Conservation (phyloP, 2,113 vertebrate species). For the Embiotoca jacksoni region DNA sequence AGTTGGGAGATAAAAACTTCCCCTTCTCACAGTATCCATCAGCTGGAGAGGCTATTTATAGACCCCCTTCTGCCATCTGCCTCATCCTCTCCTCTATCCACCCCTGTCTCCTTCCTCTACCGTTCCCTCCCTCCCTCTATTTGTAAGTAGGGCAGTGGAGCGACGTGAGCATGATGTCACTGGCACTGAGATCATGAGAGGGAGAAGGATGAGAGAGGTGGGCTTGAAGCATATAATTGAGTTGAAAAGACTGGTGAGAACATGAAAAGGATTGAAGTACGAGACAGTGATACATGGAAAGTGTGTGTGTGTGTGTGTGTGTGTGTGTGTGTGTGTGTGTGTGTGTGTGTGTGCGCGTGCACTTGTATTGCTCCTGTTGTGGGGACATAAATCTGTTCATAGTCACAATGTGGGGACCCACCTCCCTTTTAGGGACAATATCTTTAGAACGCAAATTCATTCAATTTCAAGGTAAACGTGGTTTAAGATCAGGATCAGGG, state of each 20-base stretch:
- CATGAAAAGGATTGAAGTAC: slow-evolving; percentile 30
- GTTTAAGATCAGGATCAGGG: neutral
- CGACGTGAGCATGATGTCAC: slow-evolving; percentile 81
- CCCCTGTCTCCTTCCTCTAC: slow-evolving; percentile 67
- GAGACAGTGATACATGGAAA: slow-evolving; percentile 18
- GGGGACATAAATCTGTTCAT: neutral
- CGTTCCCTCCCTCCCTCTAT: slow-evolving; percentile 66
- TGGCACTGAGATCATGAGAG: slow-evolving; percentile 57
- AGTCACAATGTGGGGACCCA: neutral
- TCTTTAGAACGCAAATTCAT: neutral
- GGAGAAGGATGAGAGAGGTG: slow-evolving; percentile 53
- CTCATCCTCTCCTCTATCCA: slow-evolving; percentile 75
- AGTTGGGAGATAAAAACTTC: slow-evolving; percentile 58
- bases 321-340: neutral
- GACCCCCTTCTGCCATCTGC: slow-evolving; percentile 74
- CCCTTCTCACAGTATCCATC: slow-evolving; percentile 78
- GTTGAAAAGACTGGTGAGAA: slow-evolving; percentile 29
- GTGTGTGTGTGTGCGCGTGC: neutral
- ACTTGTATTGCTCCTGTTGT: neutral
- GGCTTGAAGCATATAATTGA: slow-evolving; percentile 32
- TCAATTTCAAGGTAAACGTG: neutral
- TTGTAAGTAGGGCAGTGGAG: slow-evolving; percentile 86
- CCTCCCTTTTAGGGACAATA: neutral
- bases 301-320: neutral
- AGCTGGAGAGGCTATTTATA: slow-evolving; percentile 85